A percentile compares a stretch with the other conserved stretches of the same genome.
Evolutionary conservation across 2,888 invertebrate genomes (phyloP).

Genomic region (Dermolepida albohirtum): DNA sequence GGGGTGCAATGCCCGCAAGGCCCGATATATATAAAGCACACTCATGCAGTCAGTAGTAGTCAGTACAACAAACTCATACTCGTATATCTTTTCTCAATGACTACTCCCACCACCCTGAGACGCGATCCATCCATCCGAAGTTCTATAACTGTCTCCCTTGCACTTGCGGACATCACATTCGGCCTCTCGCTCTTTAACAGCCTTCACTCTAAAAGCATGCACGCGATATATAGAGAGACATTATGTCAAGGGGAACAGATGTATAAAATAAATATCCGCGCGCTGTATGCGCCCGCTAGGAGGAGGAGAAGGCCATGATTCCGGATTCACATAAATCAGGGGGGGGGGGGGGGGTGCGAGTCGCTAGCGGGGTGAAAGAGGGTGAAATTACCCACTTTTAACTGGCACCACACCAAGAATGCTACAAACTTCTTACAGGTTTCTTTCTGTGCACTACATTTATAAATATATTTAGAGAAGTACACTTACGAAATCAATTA

Average conservation of each 20-base stretch:
- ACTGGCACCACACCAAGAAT: slow-evolving; percentile 43
- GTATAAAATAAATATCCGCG: slow-evolving; percentile 71
- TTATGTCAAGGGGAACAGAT: slow-evolving; percentile 74
- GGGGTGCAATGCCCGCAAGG: slow-evolving; percentile 55
- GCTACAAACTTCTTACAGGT: slow-evolving; percentile 1
- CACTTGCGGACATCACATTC: slow-evolving; percentile 43
- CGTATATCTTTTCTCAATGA: slow-evolving; percentile 68
- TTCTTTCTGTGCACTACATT: no score
- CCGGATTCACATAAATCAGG: slow-evolving; percentile 74
- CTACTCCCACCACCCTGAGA: slow-evolving; percentile 58
- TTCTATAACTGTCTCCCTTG: slow-evolving; percentile 42
- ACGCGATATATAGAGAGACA: slow-evolving; percentile 75
- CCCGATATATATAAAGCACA: slow-evolving; percentile 55
- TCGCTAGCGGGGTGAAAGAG: slow-evolving; percentile 34
- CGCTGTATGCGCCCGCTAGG: slow-evolving; percentile 64
- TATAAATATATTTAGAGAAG: no score
- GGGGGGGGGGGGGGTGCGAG: slow-evolving; percentile 39
- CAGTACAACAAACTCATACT: slow-evolving; percentile 68
- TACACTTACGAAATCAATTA: no score
- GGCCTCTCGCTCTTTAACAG: slow-evolving; percentile 65
- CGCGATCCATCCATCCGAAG: slow-evolving; percentile 59
- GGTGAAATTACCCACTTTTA: slow-evolving; percentile 43
- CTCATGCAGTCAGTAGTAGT: slow-evolving; percentile 60
- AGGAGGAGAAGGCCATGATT: slow-evolving; percentile 69
- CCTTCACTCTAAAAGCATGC: slow-evolving; percentile 73